Conservation (phyloP, 2,888 invertebrate species). For the Aelia acuminata region DNA sequence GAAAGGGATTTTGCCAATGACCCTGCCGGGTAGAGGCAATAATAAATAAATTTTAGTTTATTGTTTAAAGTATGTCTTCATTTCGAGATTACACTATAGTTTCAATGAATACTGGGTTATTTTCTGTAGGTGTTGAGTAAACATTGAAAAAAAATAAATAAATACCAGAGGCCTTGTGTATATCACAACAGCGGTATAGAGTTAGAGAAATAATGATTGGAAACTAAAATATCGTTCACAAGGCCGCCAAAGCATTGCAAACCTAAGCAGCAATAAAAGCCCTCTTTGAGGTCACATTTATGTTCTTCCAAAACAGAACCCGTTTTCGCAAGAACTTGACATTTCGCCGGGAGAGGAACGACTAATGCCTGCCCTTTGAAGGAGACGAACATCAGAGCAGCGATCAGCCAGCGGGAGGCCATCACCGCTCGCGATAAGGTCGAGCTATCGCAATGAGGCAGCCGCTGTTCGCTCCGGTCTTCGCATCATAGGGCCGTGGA, state of each 20-base stretch:
- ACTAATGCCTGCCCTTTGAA: slow-evolving; percentile 42
- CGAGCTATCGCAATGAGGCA: slow-evolving; percentile 4
- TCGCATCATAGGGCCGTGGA: neutral
- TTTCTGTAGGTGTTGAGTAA: too few relatives aligned
- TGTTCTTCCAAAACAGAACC: neutral
- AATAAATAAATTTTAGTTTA: too few relatives aligned
- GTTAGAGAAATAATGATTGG: too few relatives aligned
- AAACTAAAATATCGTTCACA: neutral
- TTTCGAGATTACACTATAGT: too few relatives aligned
- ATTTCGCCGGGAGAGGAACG: slow-evolving; percentile 1
- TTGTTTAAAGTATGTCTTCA: too few relatives aligned
- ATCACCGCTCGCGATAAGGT: neutral
- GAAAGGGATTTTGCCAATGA: too few relatives aligned
- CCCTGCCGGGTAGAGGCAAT: too few relatives aligned
- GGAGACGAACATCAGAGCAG: neutral
- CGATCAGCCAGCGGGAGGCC: neutral
- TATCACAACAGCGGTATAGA: too few relatives aligned
- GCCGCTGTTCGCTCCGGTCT: neutral
- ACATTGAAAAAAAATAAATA: too few relatives aligned
- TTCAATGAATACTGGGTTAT: too few relatives aligned
- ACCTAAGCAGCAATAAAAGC: neutral
- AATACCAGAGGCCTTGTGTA: too few relatives aligned
- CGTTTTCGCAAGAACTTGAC: slow-evolving; percentile 35
- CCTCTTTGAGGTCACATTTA: neutral
- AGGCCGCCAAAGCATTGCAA: neutral